Evolutionary conservation across 2,113 vertebrate genomes (phyloP), one percentile per base, ranked within the genome.

Genomic region (Epinephelus lanceolatus): DNA sequence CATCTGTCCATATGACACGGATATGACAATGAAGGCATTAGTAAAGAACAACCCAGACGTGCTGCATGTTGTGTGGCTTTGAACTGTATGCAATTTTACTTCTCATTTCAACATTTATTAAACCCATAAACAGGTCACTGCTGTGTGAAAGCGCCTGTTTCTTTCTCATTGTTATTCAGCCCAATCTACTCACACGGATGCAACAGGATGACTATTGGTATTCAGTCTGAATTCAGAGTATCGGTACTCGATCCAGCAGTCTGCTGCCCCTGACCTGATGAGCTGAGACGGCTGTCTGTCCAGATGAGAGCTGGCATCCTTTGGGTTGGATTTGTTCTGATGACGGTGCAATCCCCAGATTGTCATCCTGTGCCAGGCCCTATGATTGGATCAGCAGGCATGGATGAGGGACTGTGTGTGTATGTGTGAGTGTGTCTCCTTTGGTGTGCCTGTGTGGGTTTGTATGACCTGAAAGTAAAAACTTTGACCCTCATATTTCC

Each of bases 281-380:
- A 76, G 80, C 84, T 69, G 63, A 76, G 87, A 88, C 57, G 61
- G 55, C 81, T 83, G 83, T 85, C 51, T 71, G 86, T 81, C 74
- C 80, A 72, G 25, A 84, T 78, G 70, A 89, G 76, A 78, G 70
- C 77, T 45, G 17, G 66, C 23, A 85, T 88, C 74, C 83, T 86
- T 73, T 78, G 87, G 60, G 52, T 57, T 80, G 75, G 71, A 83
- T 86, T 84, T 78, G 71, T 74, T 79, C 74, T 78, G 89, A 86
- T 86, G 85, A 88, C 33, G 21, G 52, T 59, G 83, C 66, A 74
- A 78, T 86, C 78, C 69, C 83, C 52, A 79, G 71, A 84, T 80
- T 80, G 67, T 80, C 63, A 71, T 68, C 56, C 37, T 68, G 2
- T 65, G 52, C 85, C 82, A 78, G 75, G 60, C 52, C 10, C 63